Conservation (phyloP, 1,140 invertebrate genomes). For the Micrasema longulum region DNA sequence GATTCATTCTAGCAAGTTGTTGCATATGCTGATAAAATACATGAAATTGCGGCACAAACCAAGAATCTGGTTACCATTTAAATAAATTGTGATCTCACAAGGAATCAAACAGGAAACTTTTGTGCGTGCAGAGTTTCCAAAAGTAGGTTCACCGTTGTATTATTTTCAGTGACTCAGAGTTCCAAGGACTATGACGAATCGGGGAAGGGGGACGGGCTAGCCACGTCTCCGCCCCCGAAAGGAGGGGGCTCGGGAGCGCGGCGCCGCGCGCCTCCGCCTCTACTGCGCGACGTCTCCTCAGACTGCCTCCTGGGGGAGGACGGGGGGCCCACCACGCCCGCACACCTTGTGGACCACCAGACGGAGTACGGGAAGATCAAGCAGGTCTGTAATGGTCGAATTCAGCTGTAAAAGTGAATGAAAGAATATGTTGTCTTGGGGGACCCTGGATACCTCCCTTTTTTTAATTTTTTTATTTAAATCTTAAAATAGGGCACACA, state of each 20-base stretch:
- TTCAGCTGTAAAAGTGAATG: too few relatives aligned
- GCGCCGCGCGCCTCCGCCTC: conserved; percentile 54
- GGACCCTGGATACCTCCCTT: too few relatives aligned
- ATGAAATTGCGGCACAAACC: too few relatives aligned
- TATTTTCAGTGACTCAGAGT: conserved; percentile 37
- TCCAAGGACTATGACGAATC: conserved; percentile 35
- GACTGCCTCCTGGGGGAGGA: conserved; percentile 66
- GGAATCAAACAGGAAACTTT: not conserved
- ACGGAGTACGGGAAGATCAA: conserved; percentile 67
- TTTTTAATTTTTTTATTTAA: too few relatives aligned
- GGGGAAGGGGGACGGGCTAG: not conserved
- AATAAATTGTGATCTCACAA: too few relatives aligned
- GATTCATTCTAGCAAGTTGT: too few relatives aligned
- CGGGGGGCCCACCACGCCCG: conserved; percentile 53
- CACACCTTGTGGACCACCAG: conserved; percentile 60
- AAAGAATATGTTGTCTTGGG: too few relatives aligned
- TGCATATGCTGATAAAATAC: too few relatives aligned
- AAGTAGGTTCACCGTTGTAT: too few relatives aligned
- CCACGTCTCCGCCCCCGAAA: conserved; percentile 5
- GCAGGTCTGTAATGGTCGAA: too few relatives aligned
- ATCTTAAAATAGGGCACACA: too few relatives aligned
- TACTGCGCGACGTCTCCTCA: conserved; percentile 63
- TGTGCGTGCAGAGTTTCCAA: too few relatives aligned
- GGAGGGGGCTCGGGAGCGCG: conserved; percentile 47
- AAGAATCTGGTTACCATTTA: not conserved